These are phyloP conservation scores for Parnassius orleans DNA, from an alignment of 2,888 invertebrate genomes.

Conservation along the genomic window DNA sequence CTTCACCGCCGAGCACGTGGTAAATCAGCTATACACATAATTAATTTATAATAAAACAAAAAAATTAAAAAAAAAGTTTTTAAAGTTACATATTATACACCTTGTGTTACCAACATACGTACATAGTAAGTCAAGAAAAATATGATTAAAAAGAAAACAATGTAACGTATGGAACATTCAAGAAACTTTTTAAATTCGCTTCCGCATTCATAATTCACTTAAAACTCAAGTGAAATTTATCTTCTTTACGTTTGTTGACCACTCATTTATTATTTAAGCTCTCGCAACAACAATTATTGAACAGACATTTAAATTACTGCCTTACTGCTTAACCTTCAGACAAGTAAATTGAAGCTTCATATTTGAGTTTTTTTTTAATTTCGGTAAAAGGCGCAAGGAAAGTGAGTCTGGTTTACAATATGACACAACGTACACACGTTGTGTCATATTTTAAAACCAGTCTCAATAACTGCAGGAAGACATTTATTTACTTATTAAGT, in stretches of 20 bases:
- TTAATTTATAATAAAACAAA: no score
- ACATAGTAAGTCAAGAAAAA: neutral
- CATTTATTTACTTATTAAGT: neutral
- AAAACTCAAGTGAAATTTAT: constrained; percentile 10
- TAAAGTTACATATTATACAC: neutral
- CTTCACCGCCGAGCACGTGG: no score
- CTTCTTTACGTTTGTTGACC: constrained; percentile 13
- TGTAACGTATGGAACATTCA: neutral
- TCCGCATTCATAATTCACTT: constrained; percentile 17
- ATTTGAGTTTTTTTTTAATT: constrained; percentile 11
- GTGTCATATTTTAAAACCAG: neutral
- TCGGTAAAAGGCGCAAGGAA: constrained; percentile 8
- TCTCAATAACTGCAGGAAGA: constrained; percentile 1
- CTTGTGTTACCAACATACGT: no score
- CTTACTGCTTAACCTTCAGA: constrained; percentile 11
- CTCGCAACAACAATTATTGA: constrained; percentile 5
- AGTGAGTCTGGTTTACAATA: constrained; percentile 14
- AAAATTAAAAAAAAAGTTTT: neutral
- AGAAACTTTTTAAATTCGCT: constrained; percentile 14
- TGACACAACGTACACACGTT: no score
- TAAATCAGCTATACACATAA: no score
- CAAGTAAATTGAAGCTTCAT: constrained; percentile 2
- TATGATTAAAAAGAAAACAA: neutral
- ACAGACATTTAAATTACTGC: constrained; percentile 8
- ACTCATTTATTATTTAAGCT: constrained; percentile 6